phyloP scores from a whole-genome alignment of 2,113 vertebrate species.

The Eolophus roseicapilla region DNA sequence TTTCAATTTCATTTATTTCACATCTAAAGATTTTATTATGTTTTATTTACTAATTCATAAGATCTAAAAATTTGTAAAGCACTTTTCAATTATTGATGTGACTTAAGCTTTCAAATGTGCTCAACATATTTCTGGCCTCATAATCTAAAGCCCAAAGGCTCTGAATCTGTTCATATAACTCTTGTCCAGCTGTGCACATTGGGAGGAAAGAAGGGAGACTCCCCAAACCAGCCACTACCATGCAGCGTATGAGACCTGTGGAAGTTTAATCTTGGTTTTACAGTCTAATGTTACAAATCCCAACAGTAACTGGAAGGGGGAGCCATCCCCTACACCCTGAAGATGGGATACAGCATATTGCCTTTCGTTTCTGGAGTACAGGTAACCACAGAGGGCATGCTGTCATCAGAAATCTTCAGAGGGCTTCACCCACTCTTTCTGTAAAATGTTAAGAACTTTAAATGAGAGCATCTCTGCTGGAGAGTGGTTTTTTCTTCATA shows the following conservation, averaged over 20 bases:
- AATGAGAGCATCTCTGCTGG: neutral
- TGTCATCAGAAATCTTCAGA: neutral
- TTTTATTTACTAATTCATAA: constrained; percentile 40
- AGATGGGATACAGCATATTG: accelerated
- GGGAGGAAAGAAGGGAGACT: neutral
- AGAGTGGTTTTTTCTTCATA: neutral
- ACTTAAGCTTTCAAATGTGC: neutral
- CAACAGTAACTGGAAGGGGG: accelerated
- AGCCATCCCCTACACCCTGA: neutral
- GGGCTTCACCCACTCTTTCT: neutral
- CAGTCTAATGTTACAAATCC: neutral
- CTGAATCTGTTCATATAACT: neutral
- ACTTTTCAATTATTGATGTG: neutral
- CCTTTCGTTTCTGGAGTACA: neutral
- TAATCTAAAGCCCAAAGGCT: neutral
- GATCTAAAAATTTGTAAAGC: neutral
- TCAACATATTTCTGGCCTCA: neutral
- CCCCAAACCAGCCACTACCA: neutral
- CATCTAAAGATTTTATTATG: neutral
- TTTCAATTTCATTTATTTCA: neutral
- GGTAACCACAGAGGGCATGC: neutral
- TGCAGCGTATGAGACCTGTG: accelerated
- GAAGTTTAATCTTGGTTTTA: neutral
- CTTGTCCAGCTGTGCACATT: neutral
- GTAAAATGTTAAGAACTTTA: neutral